A percentile compares a stretch with the other conserved stretches of the same genome.
Evolutionary conservation across 2,888 invertebrate genomes (phyloP).

Genomic region (Blastobasis lacticolella): DNA sequence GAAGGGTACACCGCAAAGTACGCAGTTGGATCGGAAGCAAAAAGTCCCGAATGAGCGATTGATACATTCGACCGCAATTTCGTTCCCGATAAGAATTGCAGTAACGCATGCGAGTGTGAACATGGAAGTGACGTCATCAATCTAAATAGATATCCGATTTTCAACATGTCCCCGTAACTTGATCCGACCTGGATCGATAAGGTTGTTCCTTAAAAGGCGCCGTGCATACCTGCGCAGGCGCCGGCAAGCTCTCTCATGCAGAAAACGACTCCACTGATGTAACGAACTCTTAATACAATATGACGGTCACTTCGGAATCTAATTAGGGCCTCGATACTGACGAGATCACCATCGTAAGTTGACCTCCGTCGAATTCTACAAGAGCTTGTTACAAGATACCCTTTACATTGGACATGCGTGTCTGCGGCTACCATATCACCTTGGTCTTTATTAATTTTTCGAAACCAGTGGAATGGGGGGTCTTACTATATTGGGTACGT

Average conservation of each 20-base stretch:
- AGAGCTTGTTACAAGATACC: constrained; percentile 16
- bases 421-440: constrained; percentile 1
- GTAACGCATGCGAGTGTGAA: background rate
- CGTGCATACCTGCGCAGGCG: constrained; percentile 47
- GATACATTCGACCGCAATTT: too few relatives aligned
- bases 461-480: background rate
- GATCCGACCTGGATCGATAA: constrained; percentile 50
- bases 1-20: too few relatives aligned
- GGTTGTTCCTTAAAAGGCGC: constrained; percentile 48
- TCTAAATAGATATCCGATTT: constrained; percentile 9
- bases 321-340: constrained; percentile 56
- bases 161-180: constrained; percentile 34
- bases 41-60: too few relatives aligned
- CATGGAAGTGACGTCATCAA: constrained; percentile 3
- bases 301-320: constrained; percentile 68
- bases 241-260: constrained; percentile 56
- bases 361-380: constrained; percentile 15
- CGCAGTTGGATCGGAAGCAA: too few relatives aligned
- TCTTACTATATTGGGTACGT: constrained; percentile 2
- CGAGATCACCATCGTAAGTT: constrained; percentile 25
- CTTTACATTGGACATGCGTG: constrained; percentile 23
- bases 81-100: too few relatives aligned
- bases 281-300: constrained; percentile 63
- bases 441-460: background rate
- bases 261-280: constrained; percentile 64